These are phyloP conservation scores for Melanostigma gelatinosum DNA, from an alignment of 2,113 vertebrate species.

Conservation along the genomic window DNA sequence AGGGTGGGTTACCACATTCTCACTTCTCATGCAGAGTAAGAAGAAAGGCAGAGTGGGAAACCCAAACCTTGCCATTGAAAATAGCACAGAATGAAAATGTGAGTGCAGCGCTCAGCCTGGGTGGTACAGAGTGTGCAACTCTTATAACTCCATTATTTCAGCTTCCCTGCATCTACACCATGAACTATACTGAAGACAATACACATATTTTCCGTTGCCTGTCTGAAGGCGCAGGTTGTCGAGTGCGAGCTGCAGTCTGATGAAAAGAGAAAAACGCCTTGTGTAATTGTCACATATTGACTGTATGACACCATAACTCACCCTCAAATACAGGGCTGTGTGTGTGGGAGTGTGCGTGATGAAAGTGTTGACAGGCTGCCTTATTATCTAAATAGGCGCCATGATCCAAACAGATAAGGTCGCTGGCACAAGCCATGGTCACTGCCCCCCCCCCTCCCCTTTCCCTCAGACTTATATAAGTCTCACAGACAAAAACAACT, in stretches of 20 bases:
- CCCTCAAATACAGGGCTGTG: slow-evolving; percentile 6
- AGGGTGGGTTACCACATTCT: slow-evolving; percentile 29
- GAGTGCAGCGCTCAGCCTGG: slow-evolving; percentile 21
- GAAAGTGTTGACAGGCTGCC: slow-evolving; percentile 65
- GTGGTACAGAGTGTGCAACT: slow-evolving; percentile 11
- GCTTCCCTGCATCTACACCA: background rate
- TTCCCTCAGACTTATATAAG: slow-evolving; percentile 60
- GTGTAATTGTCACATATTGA: slow-evolving; percentile 40
- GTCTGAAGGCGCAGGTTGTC: background rate
- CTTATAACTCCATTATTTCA: slow-evolving; percentile 16
- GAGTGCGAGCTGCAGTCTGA: background rate
- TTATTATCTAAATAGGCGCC: slow-evolving; percentile 72
- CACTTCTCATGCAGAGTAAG: slow-evolving; percentile 26
- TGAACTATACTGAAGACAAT: background rate
- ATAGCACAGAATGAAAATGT: slow-evolving; percentile 32
- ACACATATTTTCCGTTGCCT: slow-evolving; percentile 5
- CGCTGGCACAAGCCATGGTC: slow-evolving; percentile 28
- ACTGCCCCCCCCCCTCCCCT: background rate
- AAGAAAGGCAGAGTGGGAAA: slow-evolving; percentile 29
- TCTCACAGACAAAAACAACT: slow-evolving; percentile 11
- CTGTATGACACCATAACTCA: slow-evolving; percentile 54
- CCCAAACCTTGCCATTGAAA: slow-evolving; percentile 37
- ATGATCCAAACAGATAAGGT: slow-evolving; percentile 74
- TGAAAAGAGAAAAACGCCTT: slow-evolving; percentile 22
- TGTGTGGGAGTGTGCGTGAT: slow-evolving; percentile 8